Conservation (phyloP, 2,113 vertebrate species). For the Pedionomus torquatus region DNA sequence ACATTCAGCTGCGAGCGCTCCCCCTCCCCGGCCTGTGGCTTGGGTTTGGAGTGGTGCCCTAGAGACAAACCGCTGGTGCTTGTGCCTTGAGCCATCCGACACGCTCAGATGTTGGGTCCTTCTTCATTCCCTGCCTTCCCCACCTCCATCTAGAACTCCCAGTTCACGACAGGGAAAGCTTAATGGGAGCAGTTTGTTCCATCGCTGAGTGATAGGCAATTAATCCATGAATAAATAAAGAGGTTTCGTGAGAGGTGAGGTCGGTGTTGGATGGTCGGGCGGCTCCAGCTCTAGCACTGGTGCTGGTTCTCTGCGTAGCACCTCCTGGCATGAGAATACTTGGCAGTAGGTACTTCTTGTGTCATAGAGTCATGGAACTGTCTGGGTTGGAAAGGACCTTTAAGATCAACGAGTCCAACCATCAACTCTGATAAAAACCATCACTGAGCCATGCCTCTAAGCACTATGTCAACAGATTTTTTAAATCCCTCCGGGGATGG, state of each 20-base stretch:
- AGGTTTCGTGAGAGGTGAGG: background rate
- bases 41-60: background rate
- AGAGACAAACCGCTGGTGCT: background rate
- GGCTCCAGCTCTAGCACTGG: background rate
- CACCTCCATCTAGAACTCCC: background rate
- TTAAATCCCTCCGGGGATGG: too few relatives aligned
- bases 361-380: too few relatives aligned
- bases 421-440: too few relatives aligned
- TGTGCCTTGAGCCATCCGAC: background rate
- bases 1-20: background rate
- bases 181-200: background rate
- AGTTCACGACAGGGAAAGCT: background rate
- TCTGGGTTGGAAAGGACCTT: too few relatives aligned
- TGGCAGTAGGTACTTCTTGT: background rate
- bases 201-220: fast-evolving
- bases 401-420: too few relatives aligned
- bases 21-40: background rate
- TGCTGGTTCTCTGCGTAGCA: background rate
- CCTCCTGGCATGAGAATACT: fast-evolving
- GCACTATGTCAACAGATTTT: too few relatives aligned
- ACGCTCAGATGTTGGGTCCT: background rate
- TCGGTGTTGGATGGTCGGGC: background rate
- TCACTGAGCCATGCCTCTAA: too few relatives aligned
- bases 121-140: background rate
- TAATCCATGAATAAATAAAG: background rate